Percentiles rank a stretch among this genome's conserved stretches.
Evolutionary conservation across 2,113 vertebrate species (phyloP).

Genomic region (Eupsittula cactorum): DNA sequence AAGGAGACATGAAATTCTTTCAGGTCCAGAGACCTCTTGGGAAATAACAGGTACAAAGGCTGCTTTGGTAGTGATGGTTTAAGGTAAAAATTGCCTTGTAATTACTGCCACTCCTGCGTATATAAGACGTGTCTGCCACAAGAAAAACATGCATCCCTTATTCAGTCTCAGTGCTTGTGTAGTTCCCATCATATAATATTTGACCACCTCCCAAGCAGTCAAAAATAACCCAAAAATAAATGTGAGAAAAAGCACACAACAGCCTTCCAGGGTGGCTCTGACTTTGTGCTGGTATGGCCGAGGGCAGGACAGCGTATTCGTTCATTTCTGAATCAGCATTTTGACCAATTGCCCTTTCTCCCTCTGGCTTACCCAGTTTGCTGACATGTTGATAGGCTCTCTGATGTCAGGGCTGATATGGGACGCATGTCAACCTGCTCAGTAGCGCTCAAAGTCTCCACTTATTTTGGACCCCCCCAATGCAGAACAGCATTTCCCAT

Average conservation of each 20-base stretch:
- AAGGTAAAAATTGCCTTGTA: not conserved
- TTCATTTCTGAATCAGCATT: not conserved
- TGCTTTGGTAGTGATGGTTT: not conserved
- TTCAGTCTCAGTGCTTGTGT: not conserved
- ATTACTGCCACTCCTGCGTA: not conserved
- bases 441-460: not conserved
- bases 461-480: not conserved
- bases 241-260: not conserved
- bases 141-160: not conserved
- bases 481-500: not conserved
- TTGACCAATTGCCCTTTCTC: not conserved
- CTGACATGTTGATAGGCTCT: not conserved
- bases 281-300: not conserved
- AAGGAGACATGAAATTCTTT: not conserved
- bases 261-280: not conserved
- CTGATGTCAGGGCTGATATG: not conserved
- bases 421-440: not conserved
- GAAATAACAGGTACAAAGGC: not conserved
- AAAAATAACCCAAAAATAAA: conserved; percentile 14
- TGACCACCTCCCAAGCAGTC: not conserved
- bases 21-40: not conserved
- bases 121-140: not conserved
- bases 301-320: not conserved
- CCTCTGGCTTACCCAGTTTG: not conserved
- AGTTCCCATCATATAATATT: not conserved